Percentiles rank a stretch among this genome's conserved stretches.
Conservation (phyloP, 2,888 invertebrate species). For the Agelastica alni region DNA sequence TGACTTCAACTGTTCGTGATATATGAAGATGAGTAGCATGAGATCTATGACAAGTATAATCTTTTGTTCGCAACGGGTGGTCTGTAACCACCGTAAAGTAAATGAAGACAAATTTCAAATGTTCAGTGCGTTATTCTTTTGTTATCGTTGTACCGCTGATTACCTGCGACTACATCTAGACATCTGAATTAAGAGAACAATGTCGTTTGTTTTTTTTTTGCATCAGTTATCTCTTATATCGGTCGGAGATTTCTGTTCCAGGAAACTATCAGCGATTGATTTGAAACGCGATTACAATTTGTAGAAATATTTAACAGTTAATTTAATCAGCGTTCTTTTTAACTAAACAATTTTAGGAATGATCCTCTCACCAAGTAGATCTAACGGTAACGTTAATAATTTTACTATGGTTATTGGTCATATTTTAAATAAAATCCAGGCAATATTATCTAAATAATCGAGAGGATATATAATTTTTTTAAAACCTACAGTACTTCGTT, state of each 20-base stretch:
- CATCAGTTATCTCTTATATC: conserved; percentile 16
- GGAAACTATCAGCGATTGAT: conserved; percentile 4
- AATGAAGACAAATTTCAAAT: conserved; percentile 57
- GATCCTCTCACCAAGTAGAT: neutral
- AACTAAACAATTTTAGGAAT: neutral
- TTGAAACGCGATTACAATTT: conserved; percentile 7
- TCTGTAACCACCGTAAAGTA: conserved; percentile 52
- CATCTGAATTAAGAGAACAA: conserved; percentile 43
- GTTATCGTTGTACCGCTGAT: conserved; percentile 47
- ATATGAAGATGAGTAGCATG: conserved; percentile 50
- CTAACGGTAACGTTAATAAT: neutral
- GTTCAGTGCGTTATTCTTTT: conserved; percentile 37
- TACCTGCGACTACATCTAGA: conserved; percentile 47
- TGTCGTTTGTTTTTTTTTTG: conserved; percentile 30
- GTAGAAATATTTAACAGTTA: conserved; percentile 18
- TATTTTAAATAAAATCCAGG: too few relatives aligned
- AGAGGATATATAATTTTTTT: too few relatives aligned
- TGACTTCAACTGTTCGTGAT: conserved; percentile 36
- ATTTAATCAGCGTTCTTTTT: conserved; percentile 15
- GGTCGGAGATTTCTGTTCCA: conserved; percentile 9
- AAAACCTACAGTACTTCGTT: too few relatives aligned
- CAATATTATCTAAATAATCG: too few relatives aligned
- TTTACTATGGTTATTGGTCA: too few relatives aligned
- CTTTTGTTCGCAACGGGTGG: conserved; percentile 56
- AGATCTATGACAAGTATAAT: conserved; percentile 49